A percentile compares a stretch with the other conserved stretches of the same genome.
These are phyloP conservation scores for Okapia johnstoni DNA, from an alignment of 2,113 vertebrate species.

Conservation along the genomic window DNA sequence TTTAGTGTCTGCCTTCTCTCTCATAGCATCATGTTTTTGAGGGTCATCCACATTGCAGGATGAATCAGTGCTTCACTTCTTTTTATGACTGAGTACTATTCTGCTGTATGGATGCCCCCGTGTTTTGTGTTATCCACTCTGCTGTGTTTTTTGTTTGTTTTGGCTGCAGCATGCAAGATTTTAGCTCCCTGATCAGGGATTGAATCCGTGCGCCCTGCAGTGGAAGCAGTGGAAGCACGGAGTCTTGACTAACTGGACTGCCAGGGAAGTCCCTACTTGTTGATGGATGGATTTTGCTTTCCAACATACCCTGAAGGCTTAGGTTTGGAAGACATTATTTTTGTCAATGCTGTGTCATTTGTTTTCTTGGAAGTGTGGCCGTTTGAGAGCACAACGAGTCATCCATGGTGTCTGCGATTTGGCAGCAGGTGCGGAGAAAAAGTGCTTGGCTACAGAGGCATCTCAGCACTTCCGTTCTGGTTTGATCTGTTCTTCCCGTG, in stretches of 20 bases:
- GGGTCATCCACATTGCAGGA: fast-evolving
- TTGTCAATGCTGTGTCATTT: conserved; percentile 19
- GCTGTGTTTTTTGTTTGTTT: neutral
- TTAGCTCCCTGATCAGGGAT: neutral
- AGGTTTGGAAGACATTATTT: conserved; percentile 59
- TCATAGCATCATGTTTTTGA: fast-evolving
- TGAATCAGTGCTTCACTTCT: fast-evolving
- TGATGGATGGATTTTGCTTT: neutral
- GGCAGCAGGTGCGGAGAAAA: fast-evolving
- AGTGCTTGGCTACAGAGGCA: fast-evolving
- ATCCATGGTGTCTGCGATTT: fast-evolving
- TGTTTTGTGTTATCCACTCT: neutral
- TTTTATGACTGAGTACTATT: neutral
- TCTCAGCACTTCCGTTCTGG: fast-evolving
- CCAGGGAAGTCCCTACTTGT: neutral
- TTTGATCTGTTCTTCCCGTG: neutral
- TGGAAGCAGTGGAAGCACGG: neutral
- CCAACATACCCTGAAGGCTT: conserved; percentile 44
- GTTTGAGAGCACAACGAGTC: too few species aligned
- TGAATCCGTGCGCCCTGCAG: neutral
- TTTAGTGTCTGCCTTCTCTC: neutral
- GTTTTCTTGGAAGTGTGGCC: conserved; percentile 20
- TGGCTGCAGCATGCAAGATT: neutral
- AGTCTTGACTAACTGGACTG: neutral
- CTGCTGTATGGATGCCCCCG: fast-evolving